phyloP scores from a whole-genome alignment of 2,888 invertebrate genomes.

The Allophyes oxyacanthae region DNA sequence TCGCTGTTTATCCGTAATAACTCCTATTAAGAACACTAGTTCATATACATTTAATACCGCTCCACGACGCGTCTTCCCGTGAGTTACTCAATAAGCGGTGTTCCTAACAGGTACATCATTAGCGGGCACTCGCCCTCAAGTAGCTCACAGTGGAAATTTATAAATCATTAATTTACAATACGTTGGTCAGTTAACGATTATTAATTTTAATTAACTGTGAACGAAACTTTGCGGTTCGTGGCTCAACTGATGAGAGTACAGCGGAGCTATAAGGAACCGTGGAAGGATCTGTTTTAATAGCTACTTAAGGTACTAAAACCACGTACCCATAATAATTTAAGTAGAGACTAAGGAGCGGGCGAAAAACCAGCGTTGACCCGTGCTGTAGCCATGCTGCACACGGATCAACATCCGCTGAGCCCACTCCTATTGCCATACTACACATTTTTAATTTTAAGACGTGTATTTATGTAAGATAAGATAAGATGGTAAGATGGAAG shows the following conservation, averaged over 20 bases:
- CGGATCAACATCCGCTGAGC: too few relatives aligned
- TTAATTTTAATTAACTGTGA: constrained; percentile 85
- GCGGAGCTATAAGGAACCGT: constrained; percentile 32
- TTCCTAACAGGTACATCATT: constrained; percentile 55
- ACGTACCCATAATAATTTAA: too few relatives aligned
- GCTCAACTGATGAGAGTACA: constrained; percentile 50
- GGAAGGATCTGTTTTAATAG: constrained; percentile 1
- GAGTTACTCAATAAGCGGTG: constrained; percentile 37
- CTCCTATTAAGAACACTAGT: too few relatives aligned
- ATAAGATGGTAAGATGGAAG: too few relatives aligned
- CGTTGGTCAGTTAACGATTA: constrained; percentile 78
- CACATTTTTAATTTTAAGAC: too few relatives aligned
- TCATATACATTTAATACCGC: not conserved
- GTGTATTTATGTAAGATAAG: too few relatives aligned
- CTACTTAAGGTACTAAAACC: too few relatives aligned
- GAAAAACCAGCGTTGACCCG: too few relatives aligned
- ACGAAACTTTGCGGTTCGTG: constrained; percentile 65
- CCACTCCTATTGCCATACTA: too few relatives aligned
- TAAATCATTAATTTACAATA: constrained; percentile 82
- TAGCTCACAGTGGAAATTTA: constrained; percentile 71
- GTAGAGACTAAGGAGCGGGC: too few relatives aligned
- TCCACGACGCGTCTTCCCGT: not conserved
- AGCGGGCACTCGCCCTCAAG: constrained; percentile 60
- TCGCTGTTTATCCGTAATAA: too few relatives aligned
- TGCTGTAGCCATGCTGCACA: too few relatives aligned